Evolutionary conservation across 2,888 invertebrate genomes (phyloP), one percentile per base, ranked within the genome.

Genomic region (Carterocephalus palaemon): DNA sequence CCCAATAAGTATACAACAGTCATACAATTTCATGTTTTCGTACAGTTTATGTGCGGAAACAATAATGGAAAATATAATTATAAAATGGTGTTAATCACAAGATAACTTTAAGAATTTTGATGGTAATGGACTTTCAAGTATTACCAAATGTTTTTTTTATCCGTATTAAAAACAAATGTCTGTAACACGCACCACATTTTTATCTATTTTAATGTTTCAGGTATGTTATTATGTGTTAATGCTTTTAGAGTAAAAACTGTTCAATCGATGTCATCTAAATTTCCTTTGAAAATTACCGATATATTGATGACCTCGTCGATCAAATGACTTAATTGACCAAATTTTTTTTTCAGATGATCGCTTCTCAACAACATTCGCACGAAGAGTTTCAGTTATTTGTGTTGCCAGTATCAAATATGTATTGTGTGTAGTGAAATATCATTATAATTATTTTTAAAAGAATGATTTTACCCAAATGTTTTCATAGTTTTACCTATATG

Each of bases 301-400:
- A 70, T 68, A 64, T 69, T 50, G 57, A 57, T 47, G 54, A 61
- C 60, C 51, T 52, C 62, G n/a, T 43, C 29, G 28, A 22, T 43
- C 36, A 64, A 57, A 57, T 60, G 59, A 56, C 52, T 51, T 67
- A 64, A 70, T 69, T 69, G 71, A 70, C 56, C 50, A 57, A 38
- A 47, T 41, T 49, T 46, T 33, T 16, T 49, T 54, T 60, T 51
- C 55, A 56, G 57, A 53, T 54, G 39, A 49, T 19, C 47, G 28
- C 47, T 42, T 41, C 38, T 36, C 13, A 42, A 26, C 10, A 24
- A 37, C 46, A 31, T 28, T 31, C 45, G 24, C 36, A 43, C 41
- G 23, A 36, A 36, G 29, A 8, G n/a, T 36, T 13, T 17, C 32
- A 32, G 23, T 24, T 48, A 42, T 34, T 47, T 53, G 26, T 53